Base-by-base conservation (phyloP, 2,888 invertebrate species). In the Andrena trimmerana region DNA sequence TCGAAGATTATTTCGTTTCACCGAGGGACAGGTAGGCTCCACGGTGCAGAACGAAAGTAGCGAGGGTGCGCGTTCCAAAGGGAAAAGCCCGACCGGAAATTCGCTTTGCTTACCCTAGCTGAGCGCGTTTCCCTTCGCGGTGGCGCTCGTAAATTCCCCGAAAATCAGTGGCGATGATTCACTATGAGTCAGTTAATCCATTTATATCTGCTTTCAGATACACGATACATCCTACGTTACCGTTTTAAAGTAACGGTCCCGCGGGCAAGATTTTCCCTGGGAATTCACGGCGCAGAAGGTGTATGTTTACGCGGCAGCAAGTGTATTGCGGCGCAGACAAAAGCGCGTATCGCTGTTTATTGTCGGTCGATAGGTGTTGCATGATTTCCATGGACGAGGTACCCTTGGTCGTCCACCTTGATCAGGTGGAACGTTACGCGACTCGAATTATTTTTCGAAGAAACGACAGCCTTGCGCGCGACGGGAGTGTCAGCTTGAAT, bases 191-290 rank as follows among this genome's bases (percentile, higher is more conserved):
- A 83, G 75, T 84, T 83, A 83, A 84, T 83, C 79, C 84, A 81
- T 84, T 85, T 85, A 84, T 84, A 84, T 77, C 81, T 74, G 65
- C 84, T 71, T 84, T 84, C 70, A 48, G 77, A 78, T 68, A 78
- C 80, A 74, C 84, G 80, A 80, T 85, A 81, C 84, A 84, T 81
- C 81, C 84, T 54, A 57, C 77, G 85, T 84, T 86, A 86, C 85
- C 85, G 85, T 84, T 86, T 82, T 68, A 86, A 84, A 79, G 79
- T 86, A 86, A 84, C 85, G 85, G 85, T 86, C 73, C 70, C 65
- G 76, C 65, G 83, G 76, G 72, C 66, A 76, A 84, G 84, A 84
- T 85, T 84, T 85, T 84, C 80, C 77, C 68, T 36, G 59, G 71
- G 65, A 75, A 80, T 84, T 80, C 70, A 77, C 66, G 74, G 65